A percentile compares a stretch with the other conserved stretches of the same genome.
phyloP scores from a whole-genome alignment of 2,797 vertebrate species.

The Gastrophryne carolinensis region DNA sequence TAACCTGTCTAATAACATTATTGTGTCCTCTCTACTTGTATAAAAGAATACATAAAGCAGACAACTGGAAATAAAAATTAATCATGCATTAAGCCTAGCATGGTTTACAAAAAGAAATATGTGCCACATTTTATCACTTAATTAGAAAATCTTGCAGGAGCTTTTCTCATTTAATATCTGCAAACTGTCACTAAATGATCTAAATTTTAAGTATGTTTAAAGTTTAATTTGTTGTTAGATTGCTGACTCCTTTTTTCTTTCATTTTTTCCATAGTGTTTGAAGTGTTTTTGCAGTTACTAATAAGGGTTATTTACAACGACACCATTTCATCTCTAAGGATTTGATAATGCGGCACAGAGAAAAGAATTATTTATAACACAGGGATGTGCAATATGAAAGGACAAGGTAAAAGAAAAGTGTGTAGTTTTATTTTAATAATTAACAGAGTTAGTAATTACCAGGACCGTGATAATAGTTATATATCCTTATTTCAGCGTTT shows the following conservation, averaged over 20 bases:
- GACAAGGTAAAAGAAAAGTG: neutral
- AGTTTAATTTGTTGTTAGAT: neutral
- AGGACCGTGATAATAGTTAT: conserved; percentile 6
- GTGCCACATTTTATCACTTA: too few relatives aligned
- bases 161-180: too few relatives aligned
- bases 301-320: conserved; percentile 11
- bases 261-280: neutral
- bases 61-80: too few relatives aligned
- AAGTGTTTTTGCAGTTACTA: neutral
- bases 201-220: neutral
- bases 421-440: conserved; percentile 13
- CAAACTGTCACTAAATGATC: neutral
- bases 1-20: too few relatives aligned
- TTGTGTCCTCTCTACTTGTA: too few relatives aligned
- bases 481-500: neutral
- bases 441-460: neutral
- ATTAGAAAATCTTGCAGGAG: too few relatives aligned
- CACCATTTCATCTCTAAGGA: neutral
- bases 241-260: neutral
- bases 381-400: conserved; percentile 5
- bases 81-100: too few relatives aligned
- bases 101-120: too few relatives aligned
- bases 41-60: too few relatives aligned
- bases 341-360: neutral
- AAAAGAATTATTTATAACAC: neutral